Evolutionary conservation across 2,797 vertebrate genomes (phyloP), one percentile per base, ranked within the genome.

Genomic region (Leptodactylus fallax): DNA sequence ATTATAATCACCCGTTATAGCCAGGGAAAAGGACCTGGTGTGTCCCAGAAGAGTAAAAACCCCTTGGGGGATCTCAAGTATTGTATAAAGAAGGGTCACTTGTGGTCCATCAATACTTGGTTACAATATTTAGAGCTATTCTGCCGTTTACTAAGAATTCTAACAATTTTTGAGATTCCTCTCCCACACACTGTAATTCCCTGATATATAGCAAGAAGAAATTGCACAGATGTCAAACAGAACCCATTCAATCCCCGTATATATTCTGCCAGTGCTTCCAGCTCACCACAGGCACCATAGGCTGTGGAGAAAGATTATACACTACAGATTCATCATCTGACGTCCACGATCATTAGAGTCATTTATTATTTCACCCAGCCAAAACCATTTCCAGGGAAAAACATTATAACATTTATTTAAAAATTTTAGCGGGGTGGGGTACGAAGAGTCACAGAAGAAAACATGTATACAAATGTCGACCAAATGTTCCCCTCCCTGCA

Each of bases 401-500:
- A 79, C 83, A 85, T 86, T 77, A 78, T 13, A 86, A 79, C 72
- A 83, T 83, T 89, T 83, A 86, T 78, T 82, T 83, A 79, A 85
- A 63, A 55, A 63, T 19, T 27, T 77, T 85, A 74, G 27, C 36
- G 17, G 51, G 60, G 71, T 45, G 67, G 79, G 61, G 51, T 56
- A 11, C 2, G 60, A 45, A 67, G 81, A 78, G 49, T 76, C 60
- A 27, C 36, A 63, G 51, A 79, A 36, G 58, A 85, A 85, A 86
- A 86, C 3, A 10, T 90, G 90, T 89, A 92, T 92, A 92, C 92
- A 92, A 92, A 93, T 88, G 90, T 0, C 67, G 53, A 90, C 91
- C 93, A 93, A 93, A 92, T 88, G 90, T 88, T 93, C 90, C 91
- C 91, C 92, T 92, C 92, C 93, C 92, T 88, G 90, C 91, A 93